phyloP scores from a whole-genome alignment of 1,140 invertebrate genomes.

The Glossosoma conforme region DNA sequence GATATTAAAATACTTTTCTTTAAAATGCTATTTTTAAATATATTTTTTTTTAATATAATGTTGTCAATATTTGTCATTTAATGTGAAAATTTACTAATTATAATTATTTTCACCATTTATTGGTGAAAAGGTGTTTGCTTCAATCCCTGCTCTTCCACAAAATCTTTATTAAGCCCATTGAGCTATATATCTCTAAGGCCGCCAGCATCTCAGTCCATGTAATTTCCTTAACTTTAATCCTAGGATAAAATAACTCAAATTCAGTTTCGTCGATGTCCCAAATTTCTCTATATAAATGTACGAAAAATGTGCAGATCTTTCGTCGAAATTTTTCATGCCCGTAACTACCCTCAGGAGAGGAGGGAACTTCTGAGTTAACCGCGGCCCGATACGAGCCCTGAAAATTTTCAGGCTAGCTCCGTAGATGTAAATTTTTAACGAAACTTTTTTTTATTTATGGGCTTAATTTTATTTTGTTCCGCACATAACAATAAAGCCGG shows the following conservation, averaged over 20 bases:
- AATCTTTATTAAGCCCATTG: neutral
- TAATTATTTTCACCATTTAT: too few species aligned
- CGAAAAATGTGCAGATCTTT: neutral
- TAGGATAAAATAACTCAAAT: neutral
- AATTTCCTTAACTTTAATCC: neutral
- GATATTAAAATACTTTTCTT: too few species aligned
- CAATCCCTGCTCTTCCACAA: too few species aligned
- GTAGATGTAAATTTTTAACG: constrained; percentile 16
- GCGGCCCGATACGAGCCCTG: neutral
- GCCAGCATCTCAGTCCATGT: neutral
- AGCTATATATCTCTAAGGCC: neutral
- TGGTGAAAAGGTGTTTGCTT: too few species aligned
- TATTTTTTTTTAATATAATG: too few species aligned
- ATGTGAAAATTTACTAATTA: too few species aligned
- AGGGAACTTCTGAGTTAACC: too few species aligned
- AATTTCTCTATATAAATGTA: neutral
- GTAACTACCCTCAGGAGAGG: too few species aligned
- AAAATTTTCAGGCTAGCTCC: constrained; percentile 14
- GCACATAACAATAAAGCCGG: constrained; percentile 31
- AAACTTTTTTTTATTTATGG: constrained; percentile 30
- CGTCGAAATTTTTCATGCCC: neutral
- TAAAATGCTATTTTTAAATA: too few species aligned
- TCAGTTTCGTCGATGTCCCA: neutral
- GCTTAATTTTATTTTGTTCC: constrained; percentile 32
- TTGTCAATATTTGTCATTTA: too few species aligned